Conservation (phyloP, 2,888 invertebrate species). For the Limenitis camilla region DNA sequence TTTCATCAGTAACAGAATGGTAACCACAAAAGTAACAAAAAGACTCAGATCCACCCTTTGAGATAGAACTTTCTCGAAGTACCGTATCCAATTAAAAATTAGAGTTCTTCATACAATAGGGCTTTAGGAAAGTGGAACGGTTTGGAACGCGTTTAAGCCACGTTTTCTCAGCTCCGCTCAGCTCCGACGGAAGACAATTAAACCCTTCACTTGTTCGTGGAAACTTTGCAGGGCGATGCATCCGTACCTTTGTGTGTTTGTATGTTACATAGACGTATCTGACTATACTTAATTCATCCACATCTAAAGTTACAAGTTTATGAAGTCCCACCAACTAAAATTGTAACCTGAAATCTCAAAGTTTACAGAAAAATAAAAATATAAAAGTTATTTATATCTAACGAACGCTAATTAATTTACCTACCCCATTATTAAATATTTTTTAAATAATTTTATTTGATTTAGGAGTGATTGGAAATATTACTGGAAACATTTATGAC, state of each 20-base stretch:
- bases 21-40: constrained; percentile 10
- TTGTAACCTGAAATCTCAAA: too few species aligned
- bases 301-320: too few species aligned
- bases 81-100: constrained; percentile 57
- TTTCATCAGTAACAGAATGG: too few species aligned
- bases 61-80: constrained; percentile 17
- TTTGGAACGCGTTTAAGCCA: constrained; percentile 42
- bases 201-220: constrained; percentile 57
- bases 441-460: too few species aligned
- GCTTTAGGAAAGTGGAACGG: constrained; percentile 41
- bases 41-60: constrained; percentile 10
- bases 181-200: constrained; percentile 63
- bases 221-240: constrained; percentile 54
- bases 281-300: neutral
- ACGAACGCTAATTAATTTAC: too few species aligned
- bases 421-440: too few species aligned
- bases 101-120: constrained; percentile 52
- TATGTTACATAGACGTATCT: neutral
- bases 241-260: neutral
- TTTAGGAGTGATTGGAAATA: too few species aligned
- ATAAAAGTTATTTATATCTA: too few species aligned
- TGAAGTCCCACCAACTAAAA: too few species aligned
- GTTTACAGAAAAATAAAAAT: too few species aligned
- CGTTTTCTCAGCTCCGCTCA: constrained; percentile 48
- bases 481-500: too few species aligned